phyloP scores from a whole-genome alignment of 1,140 invertebrate genomes.

The Pachypeltis micranthus region DNA sequence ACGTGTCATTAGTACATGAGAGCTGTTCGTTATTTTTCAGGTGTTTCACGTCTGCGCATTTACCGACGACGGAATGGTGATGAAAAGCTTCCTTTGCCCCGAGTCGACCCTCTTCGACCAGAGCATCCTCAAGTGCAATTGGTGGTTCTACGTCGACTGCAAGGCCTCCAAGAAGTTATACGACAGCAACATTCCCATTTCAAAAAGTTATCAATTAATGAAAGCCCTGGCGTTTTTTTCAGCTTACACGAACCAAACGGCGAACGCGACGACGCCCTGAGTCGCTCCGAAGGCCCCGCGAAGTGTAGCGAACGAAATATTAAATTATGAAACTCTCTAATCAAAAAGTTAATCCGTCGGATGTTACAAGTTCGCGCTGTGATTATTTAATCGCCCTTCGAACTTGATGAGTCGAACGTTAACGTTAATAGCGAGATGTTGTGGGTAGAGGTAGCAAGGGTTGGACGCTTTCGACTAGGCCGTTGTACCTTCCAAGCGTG shows the following conservation, averaged over 20 bases:
- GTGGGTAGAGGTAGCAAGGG: background rate
- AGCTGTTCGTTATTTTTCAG: slow-evolving; percentile 45
- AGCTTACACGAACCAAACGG: slow-evolving; percentile 53
- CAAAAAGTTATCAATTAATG: slow-evolving; percentile 82
- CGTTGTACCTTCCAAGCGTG: background rate
- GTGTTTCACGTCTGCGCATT: slow-evolving; percentile 81
- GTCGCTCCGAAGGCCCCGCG: background rate
- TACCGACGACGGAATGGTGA: slow-evolving; percentile 74
- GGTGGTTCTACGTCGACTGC: slow-evolving; percentile 86
- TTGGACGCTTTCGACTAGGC: background rate
- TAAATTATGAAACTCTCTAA: background rate
- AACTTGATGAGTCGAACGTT: background rate
- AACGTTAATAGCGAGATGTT: background rate
- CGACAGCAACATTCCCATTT: slow-evolving; percentile 78
- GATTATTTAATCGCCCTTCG: background rate
- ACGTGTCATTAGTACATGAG: too few relatives aligned
- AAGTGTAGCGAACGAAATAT: background rate
- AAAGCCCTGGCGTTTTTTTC: slow-evolving; percentile 78
- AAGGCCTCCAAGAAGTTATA: slow-evolving; percentile 63
- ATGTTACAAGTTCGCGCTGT: background rate
- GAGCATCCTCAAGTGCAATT: slow-evolving; percentile 79
- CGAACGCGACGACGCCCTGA: slow-evolving; percentile 12
- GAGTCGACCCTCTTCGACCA: slow-evolving; percentile 81
- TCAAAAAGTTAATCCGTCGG: background rate
- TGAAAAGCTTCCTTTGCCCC: slow-evolving; percentile 79